phyloP scores from a whole-genome alignment of 1,140 invertebrate genomes.

The Drosophila grimshawi region DNA sequence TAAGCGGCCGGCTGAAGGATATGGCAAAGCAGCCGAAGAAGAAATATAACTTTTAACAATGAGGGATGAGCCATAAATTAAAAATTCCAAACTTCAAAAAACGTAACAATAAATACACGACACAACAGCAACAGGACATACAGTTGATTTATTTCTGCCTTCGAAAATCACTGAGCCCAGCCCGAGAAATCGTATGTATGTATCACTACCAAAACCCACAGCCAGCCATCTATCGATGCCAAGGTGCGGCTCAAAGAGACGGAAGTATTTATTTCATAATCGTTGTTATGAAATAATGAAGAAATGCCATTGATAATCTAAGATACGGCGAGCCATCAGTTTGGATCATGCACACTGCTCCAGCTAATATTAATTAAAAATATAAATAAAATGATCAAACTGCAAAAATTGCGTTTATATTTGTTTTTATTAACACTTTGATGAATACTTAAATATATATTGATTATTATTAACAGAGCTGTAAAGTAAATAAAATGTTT shows the following conservation, averaged over 20 bases:
- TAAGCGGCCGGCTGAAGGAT: conserved; percentile 53
- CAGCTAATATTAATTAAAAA: neutral
- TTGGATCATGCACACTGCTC: conserved; percentile 11
- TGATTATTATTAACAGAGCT: no score
- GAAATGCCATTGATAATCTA: conserved; percentile 36
- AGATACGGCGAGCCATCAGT: conserved; percentile 7
- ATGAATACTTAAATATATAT: no score
- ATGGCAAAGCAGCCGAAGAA: conserved; percentile 33
- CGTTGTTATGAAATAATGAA: conserved; percentile 74
- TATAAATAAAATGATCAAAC: neutral
- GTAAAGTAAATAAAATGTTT: no score
- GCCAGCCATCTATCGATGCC: conserved; percentile 7
- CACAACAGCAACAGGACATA: conserved; percentile 68
- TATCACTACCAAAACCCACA: conserved; percentile 11
- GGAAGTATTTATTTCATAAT: conserved; percentile 83
- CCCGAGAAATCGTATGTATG: conserved; percentile 17
- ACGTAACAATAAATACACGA: conserved; percentile 78
- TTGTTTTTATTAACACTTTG: no score
- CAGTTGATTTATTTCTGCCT: conserved; percentile 75
- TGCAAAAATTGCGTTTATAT: no score
- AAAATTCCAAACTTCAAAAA: conserved; percentile 81
- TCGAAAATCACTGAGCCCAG: conserved; percentile 56
- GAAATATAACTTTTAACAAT: conserved; percentile 79
- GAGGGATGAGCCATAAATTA: conserved; percentile 79
- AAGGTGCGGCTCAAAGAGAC: conserved; percentile 53